A percentile compares a stretch with the other conserved stretches of the same genome.
Conservation (phyloP, 2,888 invertebrate species). For the Pherbina coryleti region DNA sequence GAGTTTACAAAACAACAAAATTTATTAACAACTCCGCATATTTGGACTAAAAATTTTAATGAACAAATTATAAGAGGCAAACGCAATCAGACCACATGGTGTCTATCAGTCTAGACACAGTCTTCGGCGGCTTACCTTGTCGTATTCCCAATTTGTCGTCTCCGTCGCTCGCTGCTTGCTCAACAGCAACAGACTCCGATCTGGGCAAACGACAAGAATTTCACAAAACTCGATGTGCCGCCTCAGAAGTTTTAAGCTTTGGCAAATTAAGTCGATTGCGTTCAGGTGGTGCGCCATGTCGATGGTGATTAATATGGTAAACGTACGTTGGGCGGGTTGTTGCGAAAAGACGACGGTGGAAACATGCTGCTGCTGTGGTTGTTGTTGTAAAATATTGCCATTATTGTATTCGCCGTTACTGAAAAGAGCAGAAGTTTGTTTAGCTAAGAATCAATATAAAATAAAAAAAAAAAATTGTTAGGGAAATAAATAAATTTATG, state of each 20-base stretch:
- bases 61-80: not conserved
- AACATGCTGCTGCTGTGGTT: conserved; percentile 35
- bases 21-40: not conserved
- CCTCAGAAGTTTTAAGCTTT: conserved; percentile 68
- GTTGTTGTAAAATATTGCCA: conserved; percentile 49
- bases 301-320: conserved; percentile 69
- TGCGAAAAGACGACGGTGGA: conserved; percentile 16
- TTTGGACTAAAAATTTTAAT: not conserved
- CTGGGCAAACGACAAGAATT: conserved; percentile 67
- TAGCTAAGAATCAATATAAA: too few relatives aligned
- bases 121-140: conserved; percentile 42
- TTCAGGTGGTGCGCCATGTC: conserved; percentile 68
- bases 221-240: conserved; percentile 69
- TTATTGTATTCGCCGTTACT: conserved; percentile 44
- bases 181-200: conserved; percentile 59
- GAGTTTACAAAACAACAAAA: not conserved
- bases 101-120: conserved; percentile 40
- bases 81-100: conserved; percentile 23
- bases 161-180: conserved; percentile 50
- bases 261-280: conserved; percentile 70
- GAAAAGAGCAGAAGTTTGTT: not conserved
- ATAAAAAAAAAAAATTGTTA: too few relatives aligned
- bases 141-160: conserved; percentile 21
- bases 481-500: too few relatives aligned
- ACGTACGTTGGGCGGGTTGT: conserved; percentile 60